phyloP scores from a whole-genome alignment of 2,888 invertebrate species.

The Scrobipalpa costella region DNA sequence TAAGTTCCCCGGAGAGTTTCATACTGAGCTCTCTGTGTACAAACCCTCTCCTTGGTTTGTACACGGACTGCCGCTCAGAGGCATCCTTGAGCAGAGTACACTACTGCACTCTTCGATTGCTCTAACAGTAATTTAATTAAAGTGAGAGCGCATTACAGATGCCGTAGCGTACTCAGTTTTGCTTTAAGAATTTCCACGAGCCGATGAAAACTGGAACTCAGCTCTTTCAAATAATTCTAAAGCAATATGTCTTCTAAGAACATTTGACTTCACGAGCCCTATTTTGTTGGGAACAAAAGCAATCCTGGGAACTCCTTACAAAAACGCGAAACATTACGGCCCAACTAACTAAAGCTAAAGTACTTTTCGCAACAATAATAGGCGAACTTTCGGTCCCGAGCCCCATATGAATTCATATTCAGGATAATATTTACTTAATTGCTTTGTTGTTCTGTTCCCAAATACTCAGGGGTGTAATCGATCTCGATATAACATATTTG shows the following conservation, averaged over 20 bases:
- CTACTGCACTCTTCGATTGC: slow-evolving; percentile 53
- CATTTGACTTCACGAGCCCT: neutral
- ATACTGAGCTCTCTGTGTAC: slow-evolving; percentile 2
- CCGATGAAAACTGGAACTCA: neutral
- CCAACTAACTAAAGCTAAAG: slow-evolving; percentile 21
- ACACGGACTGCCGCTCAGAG: slow-evolving; percentile 24
- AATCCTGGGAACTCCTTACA: slow-evolving; percentile 18
- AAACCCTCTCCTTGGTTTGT: neutral
- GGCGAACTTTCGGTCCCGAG: slow-evolving; percentile 28
- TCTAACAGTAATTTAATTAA: slow-evolving; percentile 69
- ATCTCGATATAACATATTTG: slow-evolving; percentile 22
- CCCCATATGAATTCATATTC: slow-evolving; percentile 32
- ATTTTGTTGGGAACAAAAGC: slow-evolving; percentile 10
- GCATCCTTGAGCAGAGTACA: slow-evolving; percentile 44
- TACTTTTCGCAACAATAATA: slow-evolving; percentile 25
- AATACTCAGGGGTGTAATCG: slow-evolving; percentile 37
- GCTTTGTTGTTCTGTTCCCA: slow-evolving; percentile 38
- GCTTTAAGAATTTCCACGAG: neutral
- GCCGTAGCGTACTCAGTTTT: slow-evolving; percentile 50
- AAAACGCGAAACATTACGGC: slow-evolving; percentile 10
- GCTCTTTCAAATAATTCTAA: neutral
- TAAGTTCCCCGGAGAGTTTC: slow-evolving; percentile 8
- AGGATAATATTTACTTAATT: slow-evolving; percentile 41
- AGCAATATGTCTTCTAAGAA: neutral
- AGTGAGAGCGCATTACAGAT: slow-evolving; percentile 55